Evolutionary conservation across 2,113 vertebrate species (phyloP).

Genomic region (Progne subis): DNA sequence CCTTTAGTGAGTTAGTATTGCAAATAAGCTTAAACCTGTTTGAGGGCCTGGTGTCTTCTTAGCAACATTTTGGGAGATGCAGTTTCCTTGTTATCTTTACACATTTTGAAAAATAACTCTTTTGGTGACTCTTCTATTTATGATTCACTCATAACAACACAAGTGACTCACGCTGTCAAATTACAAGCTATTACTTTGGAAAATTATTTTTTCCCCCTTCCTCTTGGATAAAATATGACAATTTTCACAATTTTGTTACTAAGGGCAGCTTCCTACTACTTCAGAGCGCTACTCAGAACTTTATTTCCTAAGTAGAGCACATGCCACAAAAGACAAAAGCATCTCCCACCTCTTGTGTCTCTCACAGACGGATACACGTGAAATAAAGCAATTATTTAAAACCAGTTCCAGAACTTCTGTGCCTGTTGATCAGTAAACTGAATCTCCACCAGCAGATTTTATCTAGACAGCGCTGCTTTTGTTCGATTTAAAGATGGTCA

Average conservation of each 20-base stretch:
- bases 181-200: conserved; percentile 16
- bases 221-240: conserved; percentile 1
- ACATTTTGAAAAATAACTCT: conserved; percentile 15
- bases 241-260: conserved; percentile 22
- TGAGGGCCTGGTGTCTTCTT: neutral
- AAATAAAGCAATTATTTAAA: neutral
- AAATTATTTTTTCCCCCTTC: conserved; percentile 13
- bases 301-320: neutral
- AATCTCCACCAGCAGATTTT: neutral
- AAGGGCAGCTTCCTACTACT: neutral
- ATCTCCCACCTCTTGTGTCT: neutral
- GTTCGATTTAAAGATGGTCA: neutral
- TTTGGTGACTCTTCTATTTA: conserved; percentile 20
- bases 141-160: conserved; percentile 45
- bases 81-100: neutral
- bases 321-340: neutral
- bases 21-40: neutral
- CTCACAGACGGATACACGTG: neutral
- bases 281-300: neutral
- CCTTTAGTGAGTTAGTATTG: neutral
- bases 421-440: neutral
- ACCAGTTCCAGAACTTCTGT: neutral
- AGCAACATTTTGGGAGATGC: neutral
- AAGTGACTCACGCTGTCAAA: conserved; percentile 60
- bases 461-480: neutral